Conservation (phyloP, 2,797 vertebrate genomes). For the Rhinichthys osculus region DNA sequence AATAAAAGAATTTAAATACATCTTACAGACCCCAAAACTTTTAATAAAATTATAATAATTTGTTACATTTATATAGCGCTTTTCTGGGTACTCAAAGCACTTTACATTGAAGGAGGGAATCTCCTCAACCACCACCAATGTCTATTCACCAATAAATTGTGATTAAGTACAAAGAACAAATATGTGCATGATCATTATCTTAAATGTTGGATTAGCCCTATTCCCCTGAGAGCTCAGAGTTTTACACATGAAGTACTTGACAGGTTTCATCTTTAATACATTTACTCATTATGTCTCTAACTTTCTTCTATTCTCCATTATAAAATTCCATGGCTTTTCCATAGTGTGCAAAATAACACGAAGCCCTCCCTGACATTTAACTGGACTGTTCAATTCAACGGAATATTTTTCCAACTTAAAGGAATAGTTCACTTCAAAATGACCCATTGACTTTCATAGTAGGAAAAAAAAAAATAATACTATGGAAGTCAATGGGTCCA, state of each 20-base stretch:
- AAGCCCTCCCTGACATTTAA: not conserved
- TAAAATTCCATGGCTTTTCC: conserved; percentile 19
- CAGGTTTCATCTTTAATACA: not conserved
- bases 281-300: not conserved
- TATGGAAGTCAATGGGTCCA: too few species aligned
- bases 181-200: not conserved
- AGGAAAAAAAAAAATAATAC: too few species aligned
- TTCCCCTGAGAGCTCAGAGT: not conserved
- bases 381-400: not conserved
- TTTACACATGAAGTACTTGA: not conserved
- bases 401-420: not conserved
- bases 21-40: not conserved
- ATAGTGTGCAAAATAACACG: not conserved
- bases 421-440: too few species aligned
- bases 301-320: conserved; percentile 11
- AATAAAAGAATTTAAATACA: not conserved
- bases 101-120: too few species aligned
- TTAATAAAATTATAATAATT: not conserved
- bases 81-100: too few species aligned
- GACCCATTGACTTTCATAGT: too few species aligned
- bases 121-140: too few species aligned
- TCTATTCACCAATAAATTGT: not conserved
- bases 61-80: too few species aligned
- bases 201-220: not conserved
- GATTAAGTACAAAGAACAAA: not conserved